Evolutionary conservation across 2,113 vertebrate genomes (phyloP).

Genomic region (Melospiza melodia): DNA sequence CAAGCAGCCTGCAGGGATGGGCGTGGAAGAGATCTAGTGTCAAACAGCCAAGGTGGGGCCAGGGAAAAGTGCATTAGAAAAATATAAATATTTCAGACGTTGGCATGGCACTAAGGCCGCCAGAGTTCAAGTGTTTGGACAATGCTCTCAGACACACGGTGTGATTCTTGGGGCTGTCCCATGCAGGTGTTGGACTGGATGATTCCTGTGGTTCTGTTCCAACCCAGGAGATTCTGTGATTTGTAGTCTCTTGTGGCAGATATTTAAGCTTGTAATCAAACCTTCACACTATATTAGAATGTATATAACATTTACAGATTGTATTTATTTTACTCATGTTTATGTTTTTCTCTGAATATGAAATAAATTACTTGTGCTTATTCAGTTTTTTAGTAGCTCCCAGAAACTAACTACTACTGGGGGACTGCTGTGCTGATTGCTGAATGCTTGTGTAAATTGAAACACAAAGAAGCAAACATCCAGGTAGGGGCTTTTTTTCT

Average conservation of each 20-base stretch:
- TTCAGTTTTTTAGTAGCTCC: neutral
- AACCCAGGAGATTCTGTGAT: neutral
- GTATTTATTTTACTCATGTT: neutral
- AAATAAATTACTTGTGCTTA: neutral
- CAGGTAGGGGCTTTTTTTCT: neutral
- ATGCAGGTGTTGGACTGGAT: neutral
- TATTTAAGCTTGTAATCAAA: neutral
- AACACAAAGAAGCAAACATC: neutral
- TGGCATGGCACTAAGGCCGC: neutral
- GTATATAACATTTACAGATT: neutral
- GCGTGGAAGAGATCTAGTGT: neutral
- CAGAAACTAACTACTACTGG: neutral
- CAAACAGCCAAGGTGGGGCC: neutral
- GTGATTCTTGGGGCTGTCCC: neutral
- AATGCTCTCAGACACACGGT: neutral
- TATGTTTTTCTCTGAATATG: neutral
- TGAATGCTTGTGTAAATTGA: neutral
- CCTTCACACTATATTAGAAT: neutral
- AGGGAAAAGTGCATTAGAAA: neutral
- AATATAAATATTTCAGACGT: neutral
- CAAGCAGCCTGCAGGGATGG: neutral
- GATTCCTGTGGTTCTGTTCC: neutral
- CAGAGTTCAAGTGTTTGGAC: neutral
- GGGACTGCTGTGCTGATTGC: neutral
- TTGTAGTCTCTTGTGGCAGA: neutral